phyloP scores from a whole-genome alignment of 30 jellyfish, hydroid and myxozoan genomes.

The Turritopsis rubra region DNA sequence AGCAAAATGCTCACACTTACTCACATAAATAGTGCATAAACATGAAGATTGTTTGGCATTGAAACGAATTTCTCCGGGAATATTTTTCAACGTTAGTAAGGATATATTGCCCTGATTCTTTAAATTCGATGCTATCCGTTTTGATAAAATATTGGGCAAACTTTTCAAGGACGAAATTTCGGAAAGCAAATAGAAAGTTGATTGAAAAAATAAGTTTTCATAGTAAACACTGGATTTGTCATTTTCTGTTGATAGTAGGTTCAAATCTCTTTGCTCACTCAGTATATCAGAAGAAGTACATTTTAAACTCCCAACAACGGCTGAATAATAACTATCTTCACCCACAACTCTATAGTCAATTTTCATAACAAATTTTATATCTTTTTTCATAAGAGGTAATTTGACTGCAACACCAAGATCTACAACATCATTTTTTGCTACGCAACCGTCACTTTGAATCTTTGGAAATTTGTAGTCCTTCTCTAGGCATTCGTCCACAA shows the following conservation, averaged over 20 bases:
- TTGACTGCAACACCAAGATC: background rate
- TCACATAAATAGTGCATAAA: background rate
- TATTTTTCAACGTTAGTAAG: background rate
- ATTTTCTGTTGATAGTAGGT: background rate
- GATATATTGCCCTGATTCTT: background rate
- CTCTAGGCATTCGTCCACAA: background rate
- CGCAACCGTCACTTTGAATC: background rate
- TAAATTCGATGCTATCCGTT: background rate
- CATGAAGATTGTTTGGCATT: background rate
- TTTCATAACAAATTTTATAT: background rate
- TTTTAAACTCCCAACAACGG: background rate
- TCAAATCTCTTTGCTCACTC: background rate
- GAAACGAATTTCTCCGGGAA: slow-evolving; percentile 13
- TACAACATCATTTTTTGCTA: background rate
- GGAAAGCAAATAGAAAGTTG: background rate
- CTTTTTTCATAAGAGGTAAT: background rate
- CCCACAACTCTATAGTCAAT: background rate
- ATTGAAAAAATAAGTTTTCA: background rate
- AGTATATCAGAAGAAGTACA: background rate
- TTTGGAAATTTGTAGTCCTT: background rate
- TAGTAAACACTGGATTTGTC: background rate
- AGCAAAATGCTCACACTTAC: background rate
- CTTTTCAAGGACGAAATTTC: slow-evolving; percentile 1
- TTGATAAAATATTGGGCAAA: background rate
- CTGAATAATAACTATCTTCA: background rate